Evolutionary conservation across 2,797 vertebrate genomes (phyloP), one percentile per base, ranked within the genome.

Genomic region (Arrhamphus sclerolepis): DNA sequence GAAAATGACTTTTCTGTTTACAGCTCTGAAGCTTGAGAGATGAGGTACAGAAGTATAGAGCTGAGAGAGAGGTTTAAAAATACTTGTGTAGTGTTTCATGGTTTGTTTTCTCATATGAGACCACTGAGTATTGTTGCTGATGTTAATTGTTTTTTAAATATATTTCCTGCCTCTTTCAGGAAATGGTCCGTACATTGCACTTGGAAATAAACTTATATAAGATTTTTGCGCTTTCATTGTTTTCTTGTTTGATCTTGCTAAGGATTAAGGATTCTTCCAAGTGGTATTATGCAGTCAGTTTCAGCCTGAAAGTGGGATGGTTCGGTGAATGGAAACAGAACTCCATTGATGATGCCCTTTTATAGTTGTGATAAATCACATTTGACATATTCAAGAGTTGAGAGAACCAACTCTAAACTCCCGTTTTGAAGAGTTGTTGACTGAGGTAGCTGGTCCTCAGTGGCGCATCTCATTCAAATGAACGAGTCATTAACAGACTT

Each of bases 1-100:
- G 48, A 83, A 62, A 92, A 93, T 5, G 90, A 97, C 77, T 73
- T 96, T 19, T 82, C 78, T 0, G 92, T 95, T 62, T 98, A 99
- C 80, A 94, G 87, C 76, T 86, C 85, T 0, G 89, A 85, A 24
- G 84, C 88, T 16, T 93, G 70, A 88, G 51, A 41, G 0, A 5
- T 1, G 16, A 59, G 16, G 29, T 8, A 29, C 7, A 2, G 16
- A 59, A 10, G 29, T 8, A 29, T 7, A 2, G 2, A 19, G 7
- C 6, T n/a, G n/a, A 22, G 13, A 14, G 1, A 13, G 10, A 44
- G 4, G 26, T 4, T 20, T 7, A 17, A n/a, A 21, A 41, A 26
- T 31, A 52, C 1, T 2, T 13, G 2, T 38, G 34, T 8, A 38
- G 34, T 38, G 14, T 0, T 10, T 20, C 18, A 21, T 7, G 5